Conservation (phyloP, 1,140 invertebrate species). For the Cardiocondyla obscurior region DNA sequence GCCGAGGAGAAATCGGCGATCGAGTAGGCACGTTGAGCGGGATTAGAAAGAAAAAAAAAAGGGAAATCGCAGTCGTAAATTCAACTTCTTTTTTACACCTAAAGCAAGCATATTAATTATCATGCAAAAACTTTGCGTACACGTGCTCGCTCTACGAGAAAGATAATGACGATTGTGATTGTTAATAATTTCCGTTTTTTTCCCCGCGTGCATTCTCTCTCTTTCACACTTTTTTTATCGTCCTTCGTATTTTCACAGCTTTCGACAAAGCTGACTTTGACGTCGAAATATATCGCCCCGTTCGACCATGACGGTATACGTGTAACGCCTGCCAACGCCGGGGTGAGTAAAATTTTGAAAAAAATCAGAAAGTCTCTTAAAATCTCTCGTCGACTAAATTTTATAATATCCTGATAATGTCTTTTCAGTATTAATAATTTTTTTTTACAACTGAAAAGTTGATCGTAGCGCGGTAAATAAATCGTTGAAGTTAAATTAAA, state of each 20-base stretch:
- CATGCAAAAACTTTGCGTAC: neutral
- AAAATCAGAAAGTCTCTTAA: slow-evolving; percentile 9
- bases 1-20: slow-evolving; percentile 36
- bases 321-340: slow-evolving; percentile 9
- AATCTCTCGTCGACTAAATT: neutral
- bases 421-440: neutral
- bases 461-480: neutral
- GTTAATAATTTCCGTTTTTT: neutral
- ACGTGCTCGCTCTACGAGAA: neutral
- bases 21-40: neutral
- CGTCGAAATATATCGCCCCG: slow-evolving; percentile 41
- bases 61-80: neutral
- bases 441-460: neutral
- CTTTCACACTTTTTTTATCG: slow-evolving; percentile 16
- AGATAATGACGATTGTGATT: neutral
- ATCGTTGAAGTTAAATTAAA: neutral
- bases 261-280: slow-evolving; percentile 54
- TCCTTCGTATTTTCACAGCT: slow-evolving; percentile 38
- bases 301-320: slow-evolving; percentile 33
- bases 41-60: slow-evolving; percentile 25
- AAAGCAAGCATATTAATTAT: neutral
- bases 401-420: neutral
- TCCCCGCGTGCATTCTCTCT: neutral
- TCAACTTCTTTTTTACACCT: neutral
- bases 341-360: slow-evolving; percentile 31